Evolutionary conservation across 2,797 vertebrate genomes (phyloP).

Genomic region (Gila robusta): DNA sequence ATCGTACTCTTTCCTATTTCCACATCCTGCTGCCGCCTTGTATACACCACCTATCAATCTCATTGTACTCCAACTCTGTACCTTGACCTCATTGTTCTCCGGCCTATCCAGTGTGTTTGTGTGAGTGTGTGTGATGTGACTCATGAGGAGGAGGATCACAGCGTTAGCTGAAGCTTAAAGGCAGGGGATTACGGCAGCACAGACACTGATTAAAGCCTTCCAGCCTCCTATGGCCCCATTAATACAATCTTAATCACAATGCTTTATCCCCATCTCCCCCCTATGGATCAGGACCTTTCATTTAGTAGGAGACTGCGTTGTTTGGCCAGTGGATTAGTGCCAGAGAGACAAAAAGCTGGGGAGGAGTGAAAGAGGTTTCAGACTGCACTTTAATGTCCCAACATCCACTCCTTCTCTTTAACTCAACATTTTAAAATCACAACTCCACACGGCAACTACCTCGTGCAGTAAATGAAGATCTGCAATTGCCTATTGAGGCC

Average conservation of each 20-base stretch:
- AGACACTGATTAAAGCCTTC: conserved; percentile 88
- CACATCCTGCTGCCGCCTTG: conserved; percentile 71
- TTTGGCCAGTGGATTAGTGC: conserved; percentile 80
- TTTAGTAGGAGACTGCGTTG: conserved; percentile 77
- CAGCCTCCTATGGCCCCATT: conserved; percentile 84
- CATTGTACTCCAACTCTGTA: conserved; percentile 62
- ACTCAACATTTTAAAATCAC: conserved; percentile 37
- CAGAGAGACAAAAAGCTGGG: conserved; percentile 69
- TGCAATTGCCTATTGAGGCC: neutral
- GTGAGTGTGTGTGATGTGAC: conserved; percentile 61
- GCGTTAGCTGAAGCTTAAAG: conserved; percentile 79
- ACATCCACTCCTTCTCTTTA: conserved; percentile 41
- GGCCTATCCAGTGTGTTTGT: conserved; percentile 50
- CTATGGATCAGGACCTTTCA: conserved; percentile 82
- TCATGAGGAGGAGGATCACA: conserved; percentile 72
- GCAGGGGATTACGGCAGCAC: conserved; percentile 80
- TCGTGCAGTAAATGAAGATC: neutral
- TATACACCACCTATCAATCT: conserved; percentile 67
- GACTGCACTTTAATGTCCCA: conserved; percentile 62
- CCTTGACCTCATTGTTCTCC: conserved; percentile 48
- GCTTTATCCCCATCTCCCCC: conserved; percentile 82
- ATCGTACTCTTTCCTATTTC: conserved; percentile 65
- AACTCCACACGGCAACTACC: conserved; percentile 17
- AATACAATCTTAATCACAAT: conserved; percentile 87
- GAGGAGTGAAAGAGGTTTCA: conserved; percentile 57